These are phyloP conservation scores for Diaphora mendica DNA, from an alignment of 2,888 invertebrate genomes.

Conservation along the genomic window DNA sequence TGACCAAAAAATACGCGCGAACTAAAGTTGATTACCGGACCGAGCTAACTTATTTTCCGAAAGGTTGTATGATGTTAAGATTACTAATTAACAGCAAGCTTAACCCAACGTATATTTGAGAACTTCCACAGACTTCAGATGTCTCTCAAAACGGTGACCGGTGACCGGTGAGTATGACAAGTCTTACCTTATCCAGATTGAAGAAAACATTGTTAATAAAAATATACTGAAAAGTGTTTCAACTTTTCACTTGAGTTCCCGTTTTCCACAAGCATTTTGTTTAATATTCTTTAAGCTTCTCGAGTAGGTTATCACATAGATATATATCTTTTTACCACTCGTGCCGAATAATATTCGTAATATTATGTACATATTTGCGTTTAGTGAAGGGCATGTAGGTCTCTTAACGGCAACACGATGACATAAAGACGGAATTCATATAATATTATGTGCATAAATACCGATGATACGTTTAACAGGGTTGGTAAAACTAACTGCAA, in stretches of 20 bases:
- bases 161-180: neutral
- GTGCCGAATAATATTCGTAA: slow-evolving; percentile 25
- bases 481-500: neutral
- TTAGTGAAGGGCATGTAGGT: slow-evolving; percentile 40
- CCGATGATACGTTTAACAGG: neutral
- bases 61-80: neutral
- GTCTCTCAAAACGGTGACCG: neutral
- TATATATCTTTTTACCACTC: slow-evolving; percentile 16
- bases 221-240: neutral
- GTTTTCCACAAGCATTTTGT: neutral
- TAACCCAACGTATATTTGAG: neutral
- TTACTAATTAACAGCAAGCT: neutral
- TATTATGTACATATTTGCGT: slow-evolving; percentile 24
- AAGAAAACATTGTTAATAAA: neutral
- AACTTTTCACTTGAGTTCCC: neutral
- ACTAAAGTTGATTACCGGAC: no score
- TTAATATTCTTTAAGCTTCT: neutral
- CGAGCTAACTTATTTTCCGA: no score
- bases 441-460: neutral
- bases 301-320: slow-evolving; percentile 9
- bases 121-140: no score
- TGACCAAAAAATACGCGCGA: no score
- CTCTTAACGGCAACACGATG: slow-evolving; percentile 35
- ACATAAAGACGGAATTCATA: neutral
- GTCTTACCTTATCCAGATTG: neutral